Evolutionary conservation across 2,797 vertebrate genomes (phyloP).

Genomic region (Gymnoscopelus braueri): DNA sequence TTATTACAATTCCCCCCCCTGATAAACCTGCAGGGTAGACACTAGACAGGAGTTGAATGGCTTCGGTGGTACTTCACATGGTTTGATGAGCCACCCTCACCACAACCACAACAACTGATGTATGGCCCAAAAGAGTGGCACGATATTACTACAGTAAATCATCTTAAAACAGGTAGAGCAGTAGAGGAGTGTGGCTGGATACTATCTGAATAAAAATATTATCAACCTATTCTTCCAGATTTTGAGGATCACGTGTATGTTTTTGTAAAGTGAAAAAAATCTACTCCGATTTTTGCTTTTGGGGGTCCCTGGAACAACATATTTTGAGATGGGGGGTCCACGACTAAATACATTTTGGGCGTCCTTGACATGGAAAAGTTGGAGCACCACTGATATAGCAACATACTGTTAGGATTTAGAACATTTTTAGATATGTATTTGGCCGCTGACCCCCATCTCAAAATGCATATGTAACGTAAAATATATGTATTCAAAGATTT

Average conservation of each 20-base stretch:
- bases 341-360: no score
- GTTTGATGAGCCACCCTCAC: constrained; percentile 36
- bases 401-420: no score
- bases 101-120: constrained; percentile 42
- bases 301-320: no score
- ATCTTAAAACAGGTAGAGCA: constrained; percentile 44
- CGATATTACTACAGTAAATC: constrained; percentile 50
- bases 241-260: background rate
- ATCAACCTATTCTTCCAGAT: constrained; percentile 62
- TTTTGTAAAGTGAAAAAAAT: background rate
- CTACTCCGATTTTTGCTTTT: no score
- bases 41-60: constrained; percentile 31
- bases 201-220: constrained; percentile 39
- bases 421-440: no score
- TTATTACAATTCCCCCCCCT: background rate
- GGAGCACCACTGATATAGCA: no score
- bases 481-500: no score
- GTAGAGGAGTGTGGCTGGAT: constrained; percentile 15
- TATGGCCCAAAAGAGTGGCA: constrained; percentile 35
- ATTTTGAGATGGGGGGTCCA: no score
- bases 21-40: constrained; percentile 5
- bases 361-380: no score
- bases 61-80: constrained; percentile 20
- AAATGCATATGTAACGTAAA: no score
- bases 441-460: no score